Base-by-base conservation (phyloP, 1,140 invertebrate genomes). In the Nephila pilipes region DNA sequence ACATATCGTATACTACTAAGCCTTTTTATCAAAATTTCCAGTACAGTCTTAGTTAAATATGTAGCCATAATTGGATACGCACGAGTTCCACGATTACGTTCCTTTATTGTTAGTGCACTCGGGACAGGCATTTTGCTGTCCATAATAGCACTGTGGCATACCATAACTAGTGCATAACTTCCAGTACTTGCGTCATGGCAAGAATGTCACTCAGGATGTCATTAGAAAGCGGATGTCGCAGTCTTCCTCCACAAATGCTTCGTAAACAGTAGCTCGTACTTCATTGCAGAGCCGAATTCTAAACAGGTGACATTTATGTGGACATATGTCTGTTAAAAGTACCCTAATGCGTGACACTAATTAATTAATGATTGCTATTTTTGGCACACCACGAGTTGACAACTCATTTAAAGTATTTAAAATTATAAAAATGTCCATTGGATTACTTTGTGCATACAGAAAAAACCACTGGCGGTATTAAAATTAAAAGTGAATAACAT, bases 121-220 rank as follows among this genome's bases (percentile, higher is more conserved):
- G n/a, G 20, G 80, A 83, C 25, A 83, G n/a, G 80, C 38, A 55
- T 54, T 83, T 83, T 55, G n/a, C 18, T n/a, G n/a, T 38, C 12
- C 22, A 38, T 16, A 55, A 83, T 54, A 83, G 38, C 22, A 55
- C 22, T 54, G 80, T 38, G 38, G 38, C 38, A 25, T 83, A n/a
- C 80, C 80, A 83, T 83, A 83, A 83, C 80, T 83, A n/a, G n/a
- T n/a, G n/a, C n/a, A 83, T 55, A 83, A 83, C 38, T n/a, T n/a
- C 55, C 22, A 54, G 80, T n/a, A 22, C 80, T 83, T 46, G 80
- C 54, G 38, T 54, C 54, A 25, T 18, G 38, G 54, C 38, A 16
- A 46, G n/a, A 46, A 46, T 83, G 38, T 46, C 80, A n/a, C n/a
- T 22, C 55, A 38, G 55, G 80, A 83, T 55, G 54, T 83, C 80